Percentiles rank a stretch among this genome's conserved stretches.
Evolutionary conservation across 2,113 vertebrate genomes (phyloP).

Genomic region (Ptilorrhoa leucosticta): DNA sequence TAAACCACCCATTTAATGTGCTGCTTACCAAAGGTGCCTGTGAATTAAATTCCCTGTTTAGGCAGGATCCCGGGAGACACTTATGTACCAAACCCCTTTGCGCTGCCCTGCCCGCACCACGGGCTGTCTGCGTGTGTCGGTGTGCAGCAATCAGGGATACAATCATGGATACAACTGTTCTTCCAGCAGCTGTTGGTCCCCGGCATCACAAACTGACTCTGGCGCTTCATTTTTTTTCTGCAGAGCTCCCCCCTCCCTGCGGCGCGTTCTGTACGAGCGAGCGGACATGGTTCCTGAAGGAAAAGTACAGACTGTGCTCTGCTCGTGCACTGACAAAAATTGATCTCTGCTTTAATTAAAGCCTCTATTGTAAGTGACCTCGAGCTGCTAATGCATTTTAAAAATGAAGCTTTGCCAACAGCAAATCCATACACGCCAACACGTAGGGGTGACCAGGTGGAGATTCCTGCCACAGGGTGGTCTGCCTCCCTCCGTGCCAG

Average conservation of each 20-base stretch:
- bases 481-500: neutral
- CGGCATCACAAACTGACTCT: accelerated
- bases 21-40: neutral
- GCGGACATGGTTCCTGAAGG: slow-evolving; percentile 16
- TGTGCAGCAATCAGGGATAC: neutral
- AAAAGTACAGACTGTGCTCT: slow-evolving; percentile 63
- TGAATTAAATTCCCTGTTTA: neutral
- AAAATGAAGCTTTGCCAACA: neutral
- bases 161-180: neutral
- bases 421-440: neutral
- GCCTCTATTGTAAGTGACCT: slow-evolving; percentile 56
- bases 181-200: neutral
- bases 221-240: neutral
- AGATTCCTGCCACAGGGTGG: neutral
- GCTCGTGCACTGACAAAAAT: slow-evolving; percentile 45
- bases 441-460: neutral
- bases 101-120: neutral
- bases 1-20: neutral
- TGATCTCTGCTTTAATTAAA: slow-evolving; percentile 70
- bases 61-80: neutral
- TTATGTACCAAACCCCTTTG: neutral
- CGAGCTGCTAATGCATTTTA: slow-evolving; percentile 42
- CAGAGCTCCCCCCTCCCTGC: slow-evolving; percentile 6
- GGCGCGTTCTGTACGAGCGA: neutral
- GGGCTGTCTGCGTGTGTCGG: accelerated